Evolutionary conservation across 2,113 vertebrate species (phyloP).

Genomic region (Nettapus auritus): DNA sequence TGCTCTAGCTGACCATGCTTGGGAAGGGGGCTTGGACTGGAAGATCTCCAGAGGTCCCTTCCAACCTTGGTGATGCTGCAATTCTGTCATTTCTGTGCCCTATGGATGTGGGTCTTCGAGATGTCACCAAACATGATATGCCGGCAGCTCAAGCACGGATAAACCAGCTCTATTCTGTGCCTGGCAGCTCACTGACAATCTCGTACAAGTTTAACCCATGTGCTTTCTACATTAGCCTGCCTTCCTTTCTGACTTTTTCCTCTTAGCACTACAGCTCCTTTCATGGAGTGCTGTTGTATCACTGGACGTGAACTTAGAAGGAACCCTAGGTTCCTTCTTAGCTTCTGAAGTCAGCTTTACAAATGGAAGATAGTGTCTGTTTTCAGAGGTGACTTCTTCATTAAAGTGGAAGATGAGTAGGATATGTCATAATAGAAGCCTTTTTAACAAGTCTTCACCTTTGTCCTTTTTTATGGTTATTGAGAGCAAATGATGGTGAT

Average conservation of each 20-base stretch:
- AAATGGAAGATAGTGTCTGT: not conserved
- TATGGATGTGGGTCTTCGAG: accelerated
- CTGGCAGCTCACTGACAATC: accelerated
- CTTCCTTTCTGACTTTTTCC: not conserved
- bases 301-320: not conserved
- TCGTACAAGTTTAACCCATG: not conserved
- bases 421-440: not conserved
- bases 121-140: accelerated
- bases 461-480: not conserved
- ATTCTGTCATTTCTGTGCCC: not conserved
- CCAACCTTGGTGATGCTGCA: accelerated
- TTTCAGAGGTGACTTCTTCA: conserved; percentile 11
- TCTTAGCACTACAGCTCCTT: not conserved
- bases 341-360: not conserved
- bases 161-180: not conserved
- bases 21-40: not conserved
- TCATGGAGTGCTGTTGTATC: not conserved
- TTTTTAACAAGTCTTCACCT: conserved; percentile 4
- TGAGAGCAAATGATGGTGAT: conserved; percentile 11
- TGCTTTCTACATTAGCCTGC: not conserved
- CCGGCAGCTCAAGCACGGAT: not conserved
- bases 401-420: not conserved
- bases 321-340: not conserved
- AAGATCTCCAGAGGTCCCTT: not conserved
- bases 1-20: not conserved